Conservation (phyloP, 2,797 vertebrate species). For the Amazonetta brasiliensis region DNA sequence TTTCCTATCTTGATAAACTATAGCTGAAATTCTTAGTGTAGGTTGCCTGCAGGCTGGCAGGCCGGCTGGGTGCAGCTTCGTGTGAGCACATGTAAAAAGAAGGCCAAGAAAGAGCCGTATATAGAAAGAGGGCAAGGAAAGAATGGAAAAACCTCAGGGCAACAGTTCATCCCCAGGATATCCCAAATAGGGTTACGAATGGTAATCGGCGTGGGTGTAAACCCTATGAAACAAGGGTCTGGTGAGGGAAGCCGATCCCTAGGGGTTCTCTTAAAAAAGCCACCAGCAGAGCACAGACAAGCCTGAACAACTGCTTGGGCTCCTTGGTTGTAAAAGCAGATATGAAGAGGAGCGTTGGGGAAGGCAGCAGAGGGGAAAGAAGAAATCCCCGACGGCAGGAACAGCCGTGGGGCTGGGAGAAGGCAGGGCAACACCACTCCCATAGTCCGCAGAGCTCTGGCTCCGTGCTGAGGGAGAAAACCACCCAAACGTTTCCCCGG, state of each 20-base stretch:
- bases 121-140: neutral
- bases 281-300: neutral
- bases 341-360: neutral
- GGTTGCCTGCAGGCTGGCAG: neutral
- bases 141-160: neutral
- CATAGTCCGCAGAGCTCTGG: neutral
- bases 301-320: rapidly evolving
- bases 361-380: neutral
- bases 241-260: neutral
- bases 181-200: rapidly evolving
- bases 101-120: neutral
- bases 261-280: neutral
- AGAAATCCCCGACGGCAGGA: neutral
- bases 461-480: neutral
- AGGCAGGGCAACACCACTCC: rapidly evolving
- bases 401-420: neutral
- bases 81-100: rapidly evolving
- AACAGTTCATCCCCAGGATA: neutral
- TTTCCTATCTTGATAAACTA: neutral
- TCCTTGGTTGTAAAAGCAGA: neutral
- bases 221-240: neutral
- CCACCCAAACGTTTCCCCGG: neutral
- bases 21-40: neutral
- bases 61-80: neutral
- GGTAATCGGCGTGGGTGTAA: neutral